phyloP scores from a whole-genome alignment of 1,140 invertebrate species.

The Triops cancriformis region DNA sequence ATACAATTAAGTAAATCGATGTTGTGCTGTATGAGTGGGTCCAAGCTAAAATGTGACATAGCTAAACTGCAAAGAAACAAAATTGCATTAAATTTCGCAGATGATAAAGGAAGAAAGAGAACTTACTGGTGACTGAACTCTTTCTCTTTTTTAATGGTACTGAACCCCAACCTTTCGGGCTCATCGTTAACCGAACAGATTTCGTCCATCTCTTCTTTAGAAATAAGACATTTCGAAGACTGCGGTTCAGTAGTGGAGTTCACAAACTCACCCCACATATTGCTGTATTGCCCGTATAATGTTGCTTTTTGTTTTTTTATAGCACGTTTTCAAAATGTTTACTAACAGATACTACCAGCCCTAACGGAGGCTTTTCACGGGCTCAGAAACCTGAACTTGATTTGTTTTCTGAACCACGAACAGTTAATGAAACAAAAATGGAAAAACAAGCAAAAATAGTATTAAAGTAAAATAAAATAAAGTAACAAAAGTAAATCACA shows the following conservation, averaged over 20 bases:
- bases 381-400: no score
- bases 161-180: background rate
- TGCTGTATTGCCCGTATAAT: background rate
- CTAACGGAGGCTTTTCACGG: no score
- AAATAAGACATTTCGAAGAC: background rate
- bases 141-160: background rate
- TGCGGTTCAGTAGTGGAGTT: background rate
- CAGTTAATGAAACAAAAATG: no score
- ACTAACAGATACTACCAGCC: background rate
- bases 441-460: no score
- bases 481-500: no score
- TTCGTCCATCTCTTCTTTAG: slow-evolving; percentile 3
- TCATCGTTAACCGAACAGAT: background rate
- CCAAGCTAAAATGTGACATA: background rate
- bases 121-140: background rate
- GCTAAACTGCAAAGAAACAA: background rate
- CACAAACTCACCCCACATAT: background rate
- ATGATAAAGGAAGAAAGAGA: background rate
- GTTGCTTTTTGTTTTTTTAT: background rate
- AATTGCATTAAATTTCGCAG: background rate
- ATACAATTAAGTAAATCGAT: background rate
- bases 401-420: no score
- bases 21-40: background rate
- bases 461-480: no score
- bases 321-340: background rate